These are phyloP conservation scores for Triops longicaudatus DNA, from an alignment of 1,140 invertebrate genomes.

Conservation along the genomic window DNA sequence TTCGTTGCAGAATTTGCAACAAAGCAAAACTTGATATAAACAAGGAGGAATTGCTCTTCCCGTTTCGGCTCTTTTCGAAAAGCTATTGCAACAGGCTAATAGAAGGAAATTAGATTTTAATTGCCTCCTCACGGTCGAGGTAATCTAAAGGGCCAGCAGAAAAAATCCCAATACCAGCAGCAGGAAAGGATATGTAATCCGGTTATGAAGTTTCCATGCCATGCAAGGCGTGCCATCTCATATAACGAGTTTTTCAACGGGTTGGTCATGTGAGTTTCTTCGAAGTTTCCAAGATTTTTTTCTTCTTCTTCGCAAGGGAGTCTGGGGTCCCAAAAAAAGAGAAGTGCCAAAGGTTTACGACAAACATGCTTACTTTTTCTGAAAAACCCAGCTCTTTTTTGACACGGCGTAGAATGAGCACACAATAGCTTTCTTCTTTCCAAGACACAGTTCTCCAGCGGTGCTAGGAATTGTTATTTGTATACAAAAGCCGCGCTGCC, in stretches of 20 bases:
- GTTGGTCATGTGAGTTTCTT: constrained; percentile 11
- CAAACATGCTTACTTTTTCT: constrained; percentile 6
- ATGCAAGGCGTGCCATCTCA: constrained; percentile 13
- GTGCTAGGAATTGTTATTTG: background rate
- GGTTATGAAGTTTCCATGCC: constrained; percentile 14
- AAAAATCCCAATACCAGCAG: constrained; percentile 11
- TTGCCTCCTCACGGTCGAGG: constrained; percentile 6
- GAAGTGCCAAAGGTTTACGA: background rate
- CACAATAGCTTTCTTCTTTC: background rate
- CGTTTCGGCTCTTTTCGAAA: background rate
- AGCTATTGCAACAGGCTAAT: background rate
- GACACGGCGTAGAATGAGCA: background rate
- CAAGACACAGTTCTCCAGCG: background rate
- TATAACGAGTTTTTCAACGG: constrained; percentile 8
- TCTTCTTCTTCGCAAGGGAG: too few relatives aligned
- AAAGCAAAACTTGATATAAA: too few relatives aligned
- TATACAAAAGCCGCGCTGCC: background rate
- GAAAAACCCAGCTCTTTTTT: background rate
- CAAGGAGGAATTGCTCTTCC: background rate
- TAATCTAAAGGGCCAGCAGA: background rate
- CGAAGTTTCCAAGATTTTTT: background rate
- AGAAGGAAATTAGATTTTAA: background rate
- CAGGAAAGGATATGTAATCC: constrained; percentile 15
- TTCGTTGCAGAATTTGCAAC: too few relatives aligned
- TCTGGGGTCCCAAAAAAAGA: background rate